Evolutionary conservation across 2,888 invertebrate genomes (phyloP).

Genomic region (Blastobasis adustella): DNA sequence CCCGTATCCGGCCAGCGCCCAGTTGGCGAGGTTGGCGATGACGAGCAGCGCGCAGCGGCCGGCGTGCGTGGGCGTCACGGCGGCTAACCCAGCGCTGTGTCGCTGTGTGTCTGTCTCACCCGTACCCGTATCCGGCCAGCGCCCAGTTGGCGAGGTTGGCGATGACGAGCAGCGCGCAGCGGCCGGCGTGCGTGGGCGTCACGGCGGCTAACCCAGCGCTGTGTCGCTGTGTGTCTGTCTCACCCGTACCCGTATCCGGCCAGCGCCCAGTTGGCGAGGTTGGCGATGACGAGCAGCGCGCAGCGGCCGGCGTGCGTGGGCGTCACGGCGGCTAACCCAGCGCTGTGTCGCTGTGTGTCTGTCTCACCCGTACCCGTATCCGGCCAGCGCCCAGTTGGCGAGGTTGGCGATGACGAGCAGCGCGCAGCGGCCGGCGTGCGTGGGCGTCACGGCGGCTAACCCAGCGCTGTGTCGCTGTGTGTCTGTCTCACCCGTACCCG

Average conservation of each 20-base stretch:
- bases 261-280: constrained; percentile 79
- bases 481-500: constrained; percentile 54
- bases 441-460: constrained; percentile 55
- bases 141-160: constrained; percentile 81
- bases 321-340: constrained; percentile 49
- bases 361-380: constrained; percentile 70
- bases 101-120: too few species aligned
- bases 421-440: constrained; percentile 72
- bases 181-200: constrained; percentile 63
- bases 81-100: constrained; percentile 12
- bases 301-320: constrained; percentile 72
- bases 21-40: constrained; percentile 79
- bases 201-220: constrained; percentile 24
- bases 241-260: constrained; percentile 77
- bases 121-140: constrained; percentile 79
- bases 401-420: constrained; percentile 78
- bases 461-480: constrained; percentile 20
- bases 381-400: constrained; percentile 80
- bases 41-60: constrained; percentile 76
- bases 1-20: constrained; percentile 82
- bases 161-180: constrained; percentile 74
- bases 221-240: too few species aligned
- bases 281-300: constrained; percentile 76
- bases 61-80: constrained; percentile 57
- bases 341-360: constrained; percentile 8